These are phyloP conservation scores for Cynopterus brachyotis DNA, from an alignment of 2,113 vertebrate genomes.

Conservation along the genomic window DNA sequence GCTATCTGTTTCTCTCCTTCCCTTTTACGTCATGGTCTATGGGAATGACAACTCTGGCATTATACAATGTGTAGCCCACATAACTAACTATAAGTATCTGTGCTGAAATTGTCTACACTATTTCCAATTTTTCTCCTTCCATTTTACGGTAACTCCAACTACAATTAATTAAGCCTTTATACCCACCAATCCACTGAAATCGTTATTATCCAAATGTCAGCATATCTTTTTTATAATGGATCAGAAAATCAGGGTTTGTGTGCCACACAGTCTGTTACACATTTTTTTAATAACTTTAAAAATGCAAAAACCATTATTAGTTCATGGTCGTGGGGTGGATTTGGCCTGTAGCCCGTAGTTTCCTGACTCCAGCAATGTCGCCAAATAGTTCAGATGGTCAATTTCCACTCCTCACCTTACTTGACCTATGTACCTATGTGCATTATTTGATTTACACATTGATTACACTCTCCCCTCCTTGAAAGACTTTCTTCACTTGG, in stretches of 20 bases:
- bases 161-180: conserved; percentile 24
- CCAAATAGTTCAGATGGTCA: not conserved
- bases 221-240: not conserved
- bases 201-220: not conserved
- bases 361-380: not conserved
- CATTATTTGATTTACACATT: not conserved
- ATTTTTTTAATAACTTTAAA: not conserved
- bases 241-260: not conserved
- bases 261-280: not conserved
- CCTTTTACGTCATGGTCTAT: not conserved
- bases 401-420: not conserved
- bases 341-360: not conserved
- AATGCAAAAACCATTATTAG: not conserved
- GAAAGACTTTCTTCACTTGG: not conserved
- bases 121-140: not conserved
- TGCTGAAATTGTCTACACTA: not conserved
- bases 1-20: not conserved
- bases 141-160: not conserved
- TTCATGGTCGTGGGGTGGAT: not conserved
- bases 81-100: not conserved
- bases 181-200: not conserved
- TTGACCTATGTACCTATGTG: not conserved
- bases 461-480: not conserved
- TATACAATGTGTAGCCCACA: not conserved
- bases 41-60: not conserved